Percentiles rank a stretch among this genome's conserved stretches.
Evolutionary conservation across 1,140 invertebrate genomes (phyloP).

Genomic region (Physella acuta): DNA sequence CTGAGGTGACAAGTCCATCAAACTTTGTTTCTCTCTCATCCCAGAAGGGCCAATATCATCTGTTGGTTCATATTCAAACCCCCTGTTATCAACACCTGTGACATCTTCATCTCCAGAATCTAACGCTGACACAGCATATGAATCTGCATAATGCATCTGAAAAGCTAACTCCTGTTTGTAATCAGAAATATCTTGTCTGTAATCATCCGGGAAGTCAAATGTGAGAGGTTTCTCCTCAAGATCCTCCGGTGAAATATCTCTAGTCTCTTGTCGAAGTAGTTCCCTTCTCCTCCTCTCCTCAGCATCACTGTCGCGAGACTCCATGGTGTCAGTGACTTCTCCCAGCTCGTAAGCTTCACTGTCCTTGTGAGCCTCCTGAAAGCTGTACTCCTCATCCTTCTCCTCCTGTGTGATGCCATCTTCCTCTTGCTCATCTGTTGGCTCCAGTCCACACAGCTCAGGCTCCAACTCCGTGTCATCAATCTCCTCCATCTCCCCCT

Average conservation of each 20-base stretch:
- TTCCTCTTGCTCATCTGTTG: slow-evolving; percentile 21
- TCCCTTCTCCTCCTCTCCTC: slow-evolving; percentile 12
- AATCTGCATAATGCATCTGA: slow-evolving; percentile 30
- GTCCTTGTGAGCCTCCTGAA: slow-evolving; percentile 35
- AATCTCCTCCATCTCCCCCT: slow-evolving; percentile 12
- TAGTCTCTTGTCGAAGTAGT: slow-evolving; percentile 32
- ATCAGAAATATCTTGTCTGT: background rate
- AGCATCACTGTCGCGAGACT: slow-evolving; percentile 30
- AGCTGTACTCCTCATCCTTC: slow-evolving; percentile 22
- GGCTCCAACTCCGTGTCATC: slow-evolving; percentile 21
- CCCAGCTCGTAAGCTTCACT: slow-evolving; percentile 64
- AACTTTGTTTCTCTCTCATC: too few species aligned
- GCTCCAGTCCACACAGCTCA: slow-evolving; percentile 2
- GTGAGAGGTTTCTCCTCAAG: slow-evolving; percentile 42
- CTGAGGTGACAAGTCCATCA: background rate
- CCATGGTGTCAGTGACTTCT: slow-evolving; percentile 61
- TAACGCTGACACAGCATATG: slow-evolving; percentile 16
- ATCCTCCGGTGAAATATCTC: slow-evolving; percentile 53
- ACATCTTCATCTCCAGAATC: background rate
- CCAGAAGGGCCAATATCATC: slow-evolving; percentile 4
- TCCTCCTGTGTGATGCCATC: slow-evolving; percentile 23
- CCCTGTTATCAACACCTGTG: too few species aligned
- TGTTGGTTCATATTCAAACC: background rate
- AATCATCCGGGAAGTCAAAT: slow-evolving; percentile 44
- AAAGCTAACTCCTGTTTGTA: slow-evolving; percentile 30